Evolutionary conservation across 2,888 invertebrate species (phyloP), one percentile per base, ranked within the genome.

Genomic region (Orthonevra nobilis): DNA sequence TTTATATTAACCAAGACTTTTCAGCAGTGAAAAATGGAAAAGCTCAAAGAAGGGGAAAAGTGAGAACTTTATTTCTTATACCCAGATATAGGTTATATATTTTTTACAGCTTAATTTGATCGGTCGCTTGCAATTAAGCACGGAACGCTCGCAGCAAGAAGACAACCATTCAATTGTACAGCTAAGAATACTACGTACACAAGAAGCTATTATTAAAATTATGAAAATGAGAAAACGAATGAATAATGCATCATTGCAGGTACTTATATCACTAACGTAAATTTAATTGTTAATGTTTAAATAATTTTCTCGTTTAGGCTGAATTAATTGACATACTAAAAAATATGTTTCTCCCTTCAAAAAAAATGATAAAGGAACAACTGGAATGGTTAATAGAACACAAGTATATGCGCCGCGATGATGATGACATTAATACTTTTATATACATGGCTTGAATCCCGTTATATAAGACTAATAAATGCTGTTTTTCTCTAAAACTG

Each of bases 361-460:
- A 98, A 89, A 98, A 99, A 90, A 96, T 99, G 95, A 99, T 99
- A 84, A 99, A 99, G 89, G 99, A 99, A 90, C 99, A 99, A 90
- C 92, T 99, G 56, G 99, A 99, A 89, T 99, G 99, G 99, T 93
- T 99, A 40, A 99, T 99, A 82, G 99, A 99, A 90, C 97, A 99
- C 89, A 97, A 97, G 89, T 99, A 98, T 89, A 98, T 99, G 95
- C 92, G 93, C 77, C 92, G 99, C 83, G 98, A 98, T 87, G 98
- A 98, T 85, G 96, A 97, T 84, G 97, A 99, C 89, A 98, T 98
- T 87, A 98, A 98, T 89, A 95, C 96, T 85, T 99, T 98, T 91
- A 96, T 97, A 88, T 99, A 99, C 90, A 96, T 98, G 94, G 97
- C 98, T 90, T 98, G 91, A 89, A 5, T 12, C n/a, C n/a, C n/a